phyloP scores from a whole-genome alignment of 2,113 vertebrate species.

The Pituophis catenifer region DNA sequence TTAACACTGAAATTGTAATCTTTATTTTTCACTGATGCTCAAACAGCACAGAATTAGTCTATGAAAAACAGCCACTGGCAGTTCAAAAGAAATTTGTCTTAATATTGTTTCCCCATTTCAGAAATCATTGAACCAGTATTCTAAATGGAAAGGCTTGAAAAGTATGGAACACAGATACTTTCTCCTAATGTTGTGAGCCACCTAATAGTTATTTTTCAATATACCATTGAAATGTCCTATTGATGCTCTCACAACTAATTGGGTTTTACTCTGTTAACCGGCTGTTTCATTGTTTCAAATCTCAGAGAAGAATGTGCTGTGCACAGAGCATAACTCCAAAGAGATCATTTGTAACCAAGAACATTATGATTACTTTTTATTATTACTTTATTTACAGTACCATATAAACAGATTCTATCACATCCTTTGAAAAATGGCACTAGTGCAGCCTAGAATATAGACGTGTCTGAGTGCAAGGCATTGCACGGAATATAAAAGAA shows the following conservation, averaged over 20 bases:
- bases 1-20: conserved; percentile 20
- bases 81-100: conserved; percentile 35
- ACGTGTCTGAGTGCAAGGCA: background rate
- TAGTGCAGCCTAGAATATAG: background rate
- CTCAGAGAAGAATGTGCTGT: background rate
- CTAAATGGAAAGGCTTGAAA: conserved; percentile 24
- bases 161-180: conserved; percentile 2
- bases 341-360: background rate
- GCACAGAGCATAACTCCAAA: background rate
- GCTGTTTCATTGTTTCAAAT: background rate
- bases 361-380: background rate
- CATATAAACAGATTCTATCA: background rate
- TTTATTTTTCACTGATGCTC: background rate
- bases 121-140: conserved; percentile 33
- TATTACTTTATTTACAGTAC: background rate
- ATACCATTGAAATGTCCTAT: background rate
- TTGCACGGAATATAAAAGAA: background rate
- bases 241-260: conserved; percentile 5
- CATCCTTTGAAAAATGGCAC: background rate
- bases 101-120: conserved; percentile 18
- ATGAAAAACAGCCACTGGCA: conserved; percentile 9
- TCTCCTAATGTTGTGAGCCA: background rate
- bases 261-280: background rate
- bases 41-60: conserved; percentile 21
- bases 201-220: conserved; percentile 4